Conservation (phyloP, 1,140 invertebrate genomes). For the Trigoniulus corallinus region DNA sequence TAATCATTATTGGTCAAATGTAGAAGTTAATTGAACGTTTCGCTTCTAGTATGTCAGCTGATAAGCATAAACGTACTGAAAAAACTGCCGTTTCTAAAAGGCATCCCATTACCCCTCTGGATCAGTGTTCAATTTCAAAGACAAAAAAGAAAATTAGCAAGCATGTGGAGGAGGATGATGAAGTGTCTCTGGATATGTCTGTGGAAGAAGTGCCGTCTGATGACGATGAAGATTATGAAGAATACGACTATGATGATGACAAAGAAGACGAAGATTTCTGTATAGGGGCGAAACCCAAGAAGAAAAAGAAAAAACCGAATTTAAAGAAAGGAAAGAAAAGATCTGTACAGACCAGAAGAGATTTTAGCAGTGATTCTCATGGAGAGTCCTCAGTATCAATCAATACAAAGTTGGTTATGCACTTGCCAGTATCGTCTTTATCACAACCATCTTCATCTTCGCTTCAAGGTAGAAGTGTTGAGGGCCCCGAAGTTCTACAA, state of each 20-base stretch:
- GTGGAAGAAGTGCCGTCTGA: not conserved
- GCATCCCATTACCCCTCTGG: conserved; percentile 21
- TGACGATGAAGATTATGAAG: conserved; percentile 7
- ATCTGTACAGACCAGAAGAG: not conserved
- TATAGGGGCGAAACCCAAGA: conserved; percentile 1
- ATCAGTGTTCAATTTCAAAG: no score
- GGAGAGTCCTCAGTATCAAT: no score
- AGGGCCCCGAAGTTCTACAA: no score
- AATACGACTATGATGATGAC: conserved; percentile 3
- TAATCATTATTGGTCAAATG: not conserved
- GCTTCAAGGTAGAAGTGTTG: no score
- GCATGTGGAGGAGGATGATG: conserved; percentile 3
- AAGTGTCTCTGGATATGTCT: not conserved
- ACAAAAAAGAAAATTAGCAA: conserved; percentile 6
- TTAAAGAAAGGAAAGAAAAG: no score
- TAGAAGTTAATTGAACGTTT: not conserved
- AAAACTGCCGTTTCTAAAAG: conserved; percentile 21
- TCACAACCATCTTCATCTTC: no score
- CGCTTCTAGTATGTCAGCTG: conserved; percentile 8
- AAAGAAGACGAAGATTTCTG: not conserved
- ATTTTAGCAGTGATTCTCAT: no score
- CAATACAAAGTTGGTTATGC: no score
- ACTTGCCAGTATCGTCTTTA: no score
- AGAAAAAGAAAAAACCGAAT: conserved; percentile 3
- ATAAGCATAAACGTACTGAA: conserved; percentile 15